Percentiles rank a stretch among this genome's conserved stretches.
These are phyloP conservation scores for Pollenia labialis DNA, from an alignment of 2,888 invertebrate genomes.

Conservation along the genomic window DNA sequence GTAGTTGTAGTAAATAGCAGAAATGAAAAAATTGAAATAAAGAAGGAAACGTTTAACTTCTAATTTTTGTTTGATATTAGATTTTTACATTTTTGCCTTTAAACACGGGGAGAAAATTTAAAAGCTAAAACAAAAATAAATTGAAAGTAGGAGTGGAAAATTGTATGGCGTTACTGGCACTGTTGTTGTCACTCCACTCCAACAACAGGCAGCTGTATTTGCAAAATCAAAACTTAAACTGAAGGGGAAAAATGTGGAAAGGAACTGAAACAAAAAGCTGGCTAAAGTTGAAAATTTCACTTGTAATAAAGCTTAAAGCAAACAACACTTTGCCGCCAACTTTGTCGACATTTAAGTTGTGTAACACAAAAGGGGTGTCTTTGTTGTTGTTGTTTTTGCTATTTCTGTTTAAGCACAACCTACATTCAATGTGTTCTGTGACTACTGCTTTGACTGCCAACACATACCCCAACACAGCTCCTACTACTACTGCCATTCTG, in stretches of 20 bases:
- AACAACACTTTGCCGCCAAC: conserved; percentile 63
- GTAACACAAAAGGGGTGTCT: conserved; percentile 45
- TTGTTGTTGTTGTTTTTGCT: conserved; percentile 3
- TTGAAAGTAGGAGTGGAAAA: conserved; percentile 42
- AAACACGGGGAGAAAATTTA: conserved; percentile 23
- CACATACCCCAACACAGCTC: neutral
- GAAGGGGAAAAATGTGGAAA: conserved; percentile 14
- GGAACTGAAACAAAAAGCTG: conserved; percentile 28
- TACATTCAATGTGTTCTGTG: neutral
- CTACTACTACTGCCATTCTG: neutral
- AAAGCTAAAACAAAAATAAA: conserved; percentile 13
- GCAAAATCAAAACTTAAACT: neutral
- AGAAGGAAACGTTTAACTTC: conserved; percentile 42
- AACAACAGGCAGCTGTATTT: neutral
- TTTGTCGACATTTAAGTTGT: conserved; percentile 55
- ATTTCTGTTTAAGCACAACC: conserved; percentile 9
- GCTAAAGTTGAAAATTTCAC: conserved; percentile 34
- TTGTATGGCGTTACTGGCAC: conserved; percentile 23
- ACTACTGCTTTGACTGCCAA: neutral
- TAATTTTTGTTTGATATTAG: neutral
- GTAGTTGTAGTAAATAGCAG: neutral
- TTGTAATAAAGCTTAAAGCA: conserved; percentile 62
- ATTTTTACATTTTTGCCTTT: conserved; percentile 9
- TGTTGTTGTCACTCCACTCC: conserved; percentile 8
- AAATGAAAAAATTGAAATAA: conserved; percentile 36